Conservation (phyloP, 2,797 vertebrate genomes). For the Gymnodraco acuticeps region DNA sequence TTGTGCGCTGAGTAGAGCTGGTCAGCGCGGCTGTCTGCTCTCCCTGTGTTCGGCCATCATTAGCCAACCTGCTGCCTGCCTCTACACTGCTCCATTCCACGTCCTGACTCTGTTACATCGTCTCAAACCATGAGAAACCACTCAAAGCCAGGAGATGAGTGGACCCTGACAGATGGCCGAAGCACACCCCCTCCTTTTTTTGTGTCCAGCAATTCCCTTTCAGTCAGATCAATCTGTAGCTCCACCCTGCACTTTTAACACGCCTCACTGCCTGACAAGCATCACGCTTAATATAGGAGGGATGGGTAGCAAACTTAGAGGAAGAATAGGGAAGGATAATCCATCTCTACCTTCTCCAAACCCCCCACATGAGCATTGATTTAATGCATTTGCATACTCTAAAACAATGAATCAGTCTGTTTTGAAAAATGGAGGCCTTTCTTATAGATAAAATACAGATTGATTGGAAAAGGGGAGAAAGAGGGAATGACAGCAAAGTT, state of each 20-base stretch:
- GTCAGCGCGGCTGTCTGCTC: constrained; percentile 45
- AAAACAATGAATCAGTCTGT: neutral
- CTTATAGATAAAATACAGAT: too few species aligned
- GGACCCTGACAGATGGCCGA: constrained; percentile 58
- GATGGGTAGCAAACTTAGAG: constrained; percentile 21
- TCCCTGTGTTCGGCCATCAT: constrained; percentile 62
- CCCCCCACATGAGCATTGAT: neutral
- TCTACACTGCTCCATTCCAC: constrained; percentile 39
- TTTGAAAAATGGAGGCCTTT: too few species aligned
- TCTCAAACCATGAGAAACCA: constrained; percentile 49
- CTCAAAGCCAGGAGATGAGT: constrained; percentile 32
- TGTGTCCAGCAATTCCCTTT: constrained; percentile 35
- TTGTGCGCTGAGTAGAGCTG: constrained; percentile 27
- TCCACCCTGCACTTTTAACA: constrained; percentile 47
- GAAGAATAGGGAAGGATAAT: constrained; percentile 29
- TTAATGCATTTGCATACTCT: constrained; percentile 10
- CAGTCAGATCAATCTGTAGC: constrained; percentile 46
- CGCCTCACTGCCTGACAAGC: constrained; percentile 34
- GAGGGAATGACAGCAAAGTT: too few species aligned
- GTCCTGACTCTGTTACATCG: constrained; percentile 48
- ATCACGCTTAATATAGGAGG: constrained; percentile 20
- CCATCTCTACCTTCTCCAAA: constrained; percentile 4
- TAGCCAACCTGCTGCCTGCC: constrained; percentile 53
- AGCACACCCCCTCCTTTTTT: neutral
- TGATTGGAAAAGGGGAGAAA: too few species aligned